A percentile compares a stretch with the other conserved stretches of the same genome.
These are phyloP conservation scores for Pristiophorus japonicus DNA, from an alignment of 2,113 vertebrate species.

Conservation along the genomic window DNA sequence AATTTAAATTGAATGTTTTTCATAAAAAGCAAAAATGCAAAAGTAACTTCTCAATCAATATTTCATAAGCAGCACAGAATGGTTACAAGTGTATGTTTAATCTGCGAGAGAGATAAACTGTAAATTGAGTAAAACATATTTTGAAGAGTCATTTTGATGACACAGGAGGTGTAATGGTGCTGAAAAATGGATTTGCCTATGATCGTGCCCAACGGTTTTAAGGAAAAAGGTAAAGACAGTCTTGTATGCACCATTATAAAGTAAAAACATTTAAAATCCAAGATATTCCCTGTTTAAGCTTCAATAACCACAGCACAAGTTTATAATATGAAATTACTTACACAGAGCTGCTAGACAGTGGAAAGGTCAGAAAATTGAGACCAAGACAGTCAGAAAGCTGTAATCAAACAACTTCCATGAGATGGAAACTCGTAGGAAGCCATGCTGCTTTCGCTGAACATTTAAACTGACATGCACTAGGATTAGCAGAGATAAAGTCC, in stretches of 20 bases:
- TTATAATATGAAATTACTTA: slow-evolving; percentile 34
- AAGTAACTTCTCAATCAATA: no score
- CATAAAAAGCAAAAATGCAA: background rate
- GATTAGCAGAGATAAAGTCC: slow-evolving; percentile 35
- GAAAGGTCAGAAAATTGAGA: slow-evolving; percentile 31
- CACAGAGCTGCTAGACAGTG: slow-evolving; percentile 27
- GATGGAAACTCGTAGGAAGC: slow-evolving; percentile 34
- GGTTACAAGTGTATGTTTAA: background rate
- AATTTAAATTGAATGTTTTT: background rate
- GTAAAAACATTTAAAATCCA: background rate
- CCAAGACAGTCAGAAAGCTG: slow-evolving; percentile 28
- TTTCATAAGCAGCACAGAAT: background rate
- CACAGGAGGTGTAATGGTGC: background rate
- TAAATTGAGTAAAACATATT: background rate
- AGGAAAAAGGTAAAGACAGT: background rate
- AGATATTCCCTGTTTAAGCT: background rate
- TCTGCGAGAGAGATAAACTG: background rate
- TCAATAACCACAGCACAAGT: slow-evolving; percentile 18
- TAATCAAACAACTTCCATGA: slow-evolving; percentile 37
- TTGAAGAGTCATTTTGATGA: background rate
- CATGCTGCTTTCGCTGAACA: slow-evolving; percentile 33
- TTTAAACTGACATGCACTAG: slow-evolving; percentile 30
- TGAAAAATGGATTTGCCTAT: background rate
- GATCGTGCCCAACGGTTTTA: background rate
- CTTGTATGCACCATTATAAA: background rate